These are phyloP conservation scores for Chiloscyllium plagiosum DNA, from an alignment of 2,113 vertebrate species.

Conservation along the genomic window DNA sequence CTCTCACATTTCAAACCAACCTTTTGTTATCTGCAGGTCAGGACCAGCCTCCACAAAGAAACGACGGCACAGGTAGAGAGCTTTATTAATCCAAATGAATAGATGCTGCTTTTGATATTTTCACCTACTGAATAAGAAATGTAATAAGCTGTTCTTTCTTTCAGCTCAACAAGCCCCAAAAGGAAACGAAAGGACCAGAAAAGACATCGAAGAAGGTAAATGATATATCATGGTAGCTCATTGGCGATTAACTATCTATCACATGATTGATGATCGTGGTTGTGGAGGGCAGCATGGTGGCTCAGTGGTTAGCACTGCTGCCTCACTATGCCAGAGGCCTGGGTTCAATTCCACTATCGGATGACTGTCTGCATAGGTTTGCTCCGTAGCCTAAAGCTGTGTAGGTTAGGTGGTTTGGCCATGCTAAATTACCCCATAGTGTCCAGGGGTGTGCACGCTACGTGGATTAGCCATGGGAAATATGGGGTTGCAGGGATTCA, in stretches of 20 bases:
- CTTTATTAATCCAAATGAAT: neutral
- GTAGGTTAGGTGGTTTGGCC: too few relatives aligned
- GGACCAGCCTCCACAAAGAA: slow-evolving; percentile 68
- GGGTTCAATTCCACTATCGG: too few relatives aligned
- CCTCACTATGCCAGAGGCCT: too few relatives aligned
- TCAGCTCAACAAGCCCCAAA: slow-evolving; percentile 80
- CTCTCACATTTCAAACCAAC: neutral
- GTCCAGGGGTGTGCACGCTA: too few relatives aligned
- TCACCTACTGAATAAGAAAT: slow-evolving; percentile 33
- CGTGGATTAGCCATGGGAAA: too few relatives aligned
- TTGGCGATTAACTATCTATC: neutral
- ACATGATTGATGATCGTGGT: neutral
- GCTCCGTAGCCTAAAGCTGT: too few relatives aligned
- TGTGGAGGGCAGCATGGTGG: too few relatives aligned
- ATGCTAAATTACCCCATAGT: too few relatives aligned
- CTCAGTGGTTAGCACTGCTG: too few relatives aligned
- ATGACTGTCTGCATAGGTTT: too few relatives aligned
- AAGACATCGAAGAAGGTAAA: slow-evolving; percentile 94
- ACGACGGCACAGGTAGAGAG: slow-evolving; percentile 78
- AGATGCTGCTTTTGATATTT: neutral
- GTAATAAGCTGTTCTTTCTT: slow-evolving; percentile 52
- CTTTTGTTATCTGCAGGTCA: slow-evolving; percentile 60
- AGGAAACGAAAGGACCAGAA: slow-evolving; percentile 81
- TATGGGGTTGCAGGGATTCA: too few relatives aligned
- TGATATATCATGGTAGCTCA: slow-evolving; percentile 39